A percentile compares a stretch with the other conserved stretches of the same genome.
These are phyloP conservation scores for Drosophila kikkawai DNA, from an alignment of 1,140 invertebrate genomes.

Conservation along the genomic window DNA sequence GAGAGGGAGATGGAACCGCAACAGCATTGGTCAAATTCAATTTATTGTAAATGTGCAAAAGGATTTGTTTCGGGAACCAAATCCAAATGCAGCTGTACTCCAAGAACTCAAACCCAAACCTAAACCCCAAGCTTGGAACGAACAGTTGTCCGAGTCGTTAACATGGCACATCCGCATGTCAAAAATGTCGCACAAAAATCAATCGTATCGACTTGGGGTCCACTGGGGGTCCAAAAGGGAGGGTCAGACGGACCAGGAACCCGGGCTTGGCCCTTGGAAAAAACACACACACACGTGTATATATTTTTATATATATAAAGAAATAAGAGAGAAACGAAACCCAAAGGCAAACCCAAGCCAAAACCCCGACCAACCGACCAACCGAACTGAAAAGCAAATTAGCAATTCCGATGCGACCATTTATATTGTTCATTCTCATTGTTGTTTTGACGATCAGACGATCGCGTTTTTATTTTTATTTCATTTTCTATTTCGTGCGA, in stretches of 20 bases:
- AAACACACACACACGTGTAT: neutral
- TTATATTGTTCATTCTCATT: slow-evolving; percentile 80
- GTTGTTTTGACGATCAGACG: slow-evolving; percentile 71
- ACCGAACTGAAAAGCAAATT: slow-evolving; percentile 77
- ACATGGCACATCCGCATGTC: slow-evolving; percentile 82
- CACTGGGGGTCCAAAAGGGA: slow-evolving; percentile 21
- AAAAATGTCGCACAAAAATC: slow-evolving; percentile 83
- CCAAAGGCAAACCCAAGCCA: slow-evolving; percentile 34
- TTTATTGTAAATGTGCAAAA: slow-evolving; percentile 79
- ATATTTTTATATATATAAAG: neutral
- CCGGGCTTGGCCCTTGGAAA: slow-evolving; percentile 26
- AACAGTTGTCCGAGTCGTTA: slow-evolving; percentile 68
- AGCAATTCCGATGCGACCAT: slow-evolving; percentile 83
- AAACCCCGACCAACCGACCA: slow-evolving; percentile 36
- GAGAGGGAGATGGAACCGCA: slow-evolving; percentile 46
- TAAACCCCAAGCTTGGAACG: slow-evolving; percentile 47
- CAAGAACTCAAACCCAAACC: slow-evolving; percentile 8
- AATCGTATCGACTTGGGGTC: slow-evolving; percentile 50
- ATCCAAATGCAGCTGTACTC: slow-evolving; percentile 19
- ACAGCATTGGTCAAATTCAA: slow-evolving; percentile 82
- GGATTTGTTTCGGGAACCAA: slow-evolving; percentile 59
- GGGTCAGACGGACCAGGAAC: slow-evolving; percentile 67
- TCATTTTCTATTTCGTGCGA: slow-evolving; percentile 52
- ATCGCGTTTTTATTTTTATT: slow-evolving; percentile 80
- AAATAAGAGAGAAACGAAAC: slow-evolving; percentile 30